Conservation (phyloP, 2,888 invertebrate genomes). For the Siphonodentalium dalli region DNA sequence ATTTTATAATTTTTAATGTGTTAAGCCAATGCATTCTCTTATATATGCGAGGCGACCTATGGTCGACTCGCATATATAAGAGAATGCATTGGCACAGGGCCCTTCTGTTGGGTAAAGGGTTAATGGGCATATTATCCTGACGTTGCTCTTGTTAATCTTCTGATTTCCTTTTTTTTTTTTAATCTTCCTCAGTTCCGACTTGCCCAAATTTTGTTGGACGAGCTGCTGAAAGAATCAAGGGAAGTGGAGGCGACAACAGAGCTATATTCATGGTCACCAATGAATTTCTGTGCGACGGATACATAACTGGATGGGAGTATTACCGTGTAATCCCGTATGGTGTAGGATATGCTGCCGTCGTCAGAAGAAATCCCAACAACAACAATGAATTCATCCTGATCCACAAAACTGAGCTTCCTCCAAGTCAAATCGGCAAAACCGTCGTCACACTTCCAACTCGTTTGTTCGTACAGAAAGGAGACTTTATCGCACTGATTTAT, state of each 20-base stretch:
- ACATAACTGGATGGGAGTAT: slow-evolving; percentile 49
- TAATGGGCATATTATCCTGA: too few species aligned
- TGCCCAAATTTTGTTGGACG: slow-evolving; percentile 53
- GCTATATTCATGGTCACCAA: slow-evolving; percentile 58
- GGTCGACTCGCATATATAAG: too few species aligned
- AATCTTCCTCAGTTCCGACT: too few species aligned
- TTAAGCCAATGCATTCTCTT: too few species aligned
- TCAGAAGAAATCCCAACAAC: slow-evolving; percentile 45
- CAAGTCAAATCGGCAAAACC: slow-evolving; percentile 38
- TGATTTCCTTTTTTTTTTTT: too few species aligned
- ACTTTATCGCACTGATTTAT: slow-evolving; percentile 60
- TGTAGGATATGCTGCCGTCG: slow-evolving; percentile 51
- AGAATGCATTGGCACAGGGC: too few species aligned
- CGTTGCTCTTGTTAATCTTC: too few species aligned
- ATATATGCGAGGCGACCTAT: too few species aligned
- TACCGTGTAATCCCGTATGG: slow-evolving; percentile 46
- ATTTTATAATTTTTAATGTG: too few species aligned
- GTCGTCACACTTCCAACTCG: slow-evolving; percentile 33
- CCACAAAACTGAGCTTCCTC: slow-evolving; percentile 43
- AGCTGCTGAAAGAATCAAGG: slow-evolving; percentile 40
- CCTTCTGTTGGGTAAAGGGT: too few species aligned
- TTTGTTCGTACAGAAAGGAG: slow-evolving; percentile 49
- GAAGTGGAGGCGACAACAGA: slow-evolving; percentile 45
- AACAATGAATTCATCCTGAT: slow-evolving; percentile 45
- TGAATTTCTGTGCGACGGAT: slow-evolving; percentile 56